Base-by-base conservation (phyloP, 2,797 vertebrate genomes). In the Syndactyla subalaris region DNA sequence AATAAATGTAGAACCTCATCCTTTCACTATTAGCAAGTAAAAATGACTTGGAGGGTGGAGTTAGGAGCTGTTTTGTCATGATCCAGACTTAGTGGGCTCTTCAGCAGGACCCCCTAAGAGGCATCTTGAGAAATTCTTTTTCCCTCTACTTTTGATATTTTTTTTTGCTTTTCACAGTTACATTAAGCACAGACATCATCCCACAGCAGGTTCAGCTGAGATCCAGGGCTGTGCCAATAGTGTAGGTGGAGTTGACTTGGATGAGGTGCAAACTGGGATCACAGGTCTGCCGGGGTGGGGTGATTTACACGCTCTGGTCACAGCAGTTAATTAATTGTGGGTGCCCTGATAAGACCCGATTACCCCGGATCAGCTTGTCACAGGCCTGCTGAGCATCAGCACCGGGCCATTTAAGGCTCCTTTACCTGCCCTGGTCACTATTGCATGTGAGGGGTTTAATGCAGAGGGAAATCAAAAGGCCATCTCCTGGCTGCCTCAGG, bases 251-350 rank as follows among this genome's bases (percentile, higher is more conserved):
- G 97, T 98, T 97, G 98, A 96, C 97, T 98, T 96, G 98, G 98
- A 98, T 98, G 98, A 98, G 98, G 98, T 97, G 98, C 98, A 98
- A 98, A 99, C 97, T 98, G 97, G 97, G 96, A 92, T 98, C 97
- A 93, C 97, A 94, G 82, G 51, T 96, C 93, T 92, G 85, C 93
- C 85, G 95, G 98, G 97, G 95, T 97, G 97, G 97, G 96, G 96
- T 97, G 97, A 98, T 98, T 98, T 98, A 97, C 97, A 94, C 94
- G 96, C 97, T 96, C 98, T 95, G 95, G 58, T 96, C 95, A 81
- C 95, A 96, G 98, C 97, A 97, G 96, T 96, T 96, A 97, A 96
- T 96, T 96, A 97, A 96, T 89, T 95, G 96, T 87, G 95, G 95
- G 70, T 92, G 96, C 96, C 92, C 95, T 95, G 93, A 97, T 98